Evolutionary conservation across 2,888 invertebrate species (phyloP).

Genomic region (Ophion obscuratus): DNA sequence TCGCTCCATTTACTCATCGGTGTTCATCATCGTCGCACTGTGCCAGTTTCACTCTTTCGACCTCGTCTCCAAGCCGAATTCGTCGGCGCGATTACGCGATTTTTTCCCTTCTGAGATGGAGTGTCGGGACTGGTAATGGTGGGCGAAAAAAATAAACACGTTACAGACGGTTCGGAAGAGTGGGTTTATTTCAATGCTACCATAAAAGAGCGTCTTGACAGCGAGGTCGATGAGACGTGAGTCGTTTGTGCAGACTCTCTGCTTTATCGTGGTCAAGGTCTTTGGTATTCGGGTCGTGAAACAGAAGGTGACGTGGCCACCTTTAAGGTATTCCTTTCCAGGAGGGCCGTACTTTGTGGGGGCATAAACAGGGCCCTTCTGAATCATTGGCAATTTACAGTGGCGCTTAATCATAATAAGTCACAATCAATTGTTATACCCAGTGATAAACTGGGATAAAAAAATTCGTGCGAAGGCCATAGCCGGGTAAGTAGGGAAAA

Average conservation of each 20-base stretch:
- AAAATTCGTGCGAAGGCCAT: too few species aligned
- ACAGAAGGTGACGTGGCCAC: constrained; percentile 57
- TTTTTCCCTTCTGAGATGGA: constrained; percentile 27
- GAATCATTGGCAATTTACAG: too few species aligned
- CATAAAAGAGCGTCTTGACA: constrained; percentile 54
- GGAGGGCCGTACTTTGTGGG: too few species aligned
- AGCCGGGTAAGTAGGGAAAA: too few species aligned
- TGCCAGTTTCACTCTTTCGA: constrained; percentile 35
- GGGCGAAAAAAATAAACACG: background rate
- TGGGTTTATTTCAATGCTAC: constrained; percentile 58
- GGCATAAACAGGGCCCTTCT: too few species aligned
- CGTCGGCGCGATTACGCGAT: constrained; percentile 3
- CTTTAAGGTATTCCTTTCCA: constrained; percentile 37
- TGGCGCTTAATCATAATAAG: too few species aligned
- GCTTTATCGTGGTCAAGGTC: constrained; percentile 79
- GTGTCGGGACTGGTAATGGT: constrained; percentile 2
- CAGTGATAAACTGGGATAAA: too few species aligned
- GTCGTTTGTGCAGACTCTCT: constrained; percentile 28
- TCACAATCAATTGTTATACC: too few species aligned
- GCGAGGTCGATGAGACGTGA: constrained; percentile 35
- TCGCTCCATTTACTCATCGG: constrained; percentile 11
- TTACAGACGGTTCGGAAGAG: constrained; percentile 14
- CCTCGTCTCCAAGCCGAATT: constrained; percentile 38
- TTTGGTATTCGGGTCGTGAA: constrained; percentile 72
- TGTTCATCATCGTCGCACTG: constrained; percentile 11